Evolutionary conservation across 2,888 invertebrate species (phyloP), one percentile per base, ranked within the genome.

Genomic region (Tinea pellionella): DNA sequence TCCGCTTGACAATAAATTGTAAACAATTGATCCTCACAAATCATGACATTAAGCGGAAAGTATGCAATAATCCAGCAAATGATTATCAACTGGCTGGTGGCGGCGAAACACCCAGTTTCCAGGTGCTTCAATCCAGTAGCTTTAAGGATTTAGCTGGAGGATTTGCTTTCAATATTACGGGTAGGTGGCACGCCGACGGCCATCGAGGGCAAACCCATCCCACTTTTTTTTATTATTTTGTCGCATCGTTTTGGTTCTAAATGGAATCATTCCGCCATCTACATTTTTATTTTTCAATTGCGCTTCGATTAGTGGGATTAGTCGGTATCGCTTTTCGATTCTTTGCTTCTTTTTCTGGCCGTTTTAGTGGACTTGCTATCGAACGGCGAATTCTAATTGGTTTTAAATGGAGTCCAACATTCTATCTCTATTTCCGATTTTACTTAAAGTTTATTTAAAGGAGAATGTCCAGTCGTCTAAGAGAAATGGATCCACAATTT

Each of bases 241-340:
- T 84, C 87, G 87, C 87, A 80, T 86, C 87, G 87, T 87, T 87
- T 85, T 82, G 85, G 81, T 79, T 79, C 84, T 75, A 83, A 87
- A 85, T 83, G 86, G 86, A 87, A 86, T 86, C 80, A 87, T 86
- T 87, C 81, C 74, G 79, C 84, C 80, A 86, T 88, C 88, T 88
- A 84, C 88, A 85, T 88, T 88, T 88, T 88, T 88, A 88, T 88
- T 88, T 88, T 88, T 88, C 88, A 88, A 88, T 88, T 88, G 88
- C 80, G 71, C 76, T 67, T 74, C 88, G 88, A 88, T 88, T 88
- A 88, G 83, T 85, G 77, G 86, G 87, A 88, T 88, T 88, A 88
- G 80, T 71, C 78, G 68, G 74, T 82, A 83, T 86, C 79, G 85
- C 81, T 85, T 84, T 82, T 73, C 83, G 85, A 85, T 81, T 78